Evolutionary conservation across 2,888 invertebrate species (phyloP).

Genomic region (Chorisops tibialis): DNA sequence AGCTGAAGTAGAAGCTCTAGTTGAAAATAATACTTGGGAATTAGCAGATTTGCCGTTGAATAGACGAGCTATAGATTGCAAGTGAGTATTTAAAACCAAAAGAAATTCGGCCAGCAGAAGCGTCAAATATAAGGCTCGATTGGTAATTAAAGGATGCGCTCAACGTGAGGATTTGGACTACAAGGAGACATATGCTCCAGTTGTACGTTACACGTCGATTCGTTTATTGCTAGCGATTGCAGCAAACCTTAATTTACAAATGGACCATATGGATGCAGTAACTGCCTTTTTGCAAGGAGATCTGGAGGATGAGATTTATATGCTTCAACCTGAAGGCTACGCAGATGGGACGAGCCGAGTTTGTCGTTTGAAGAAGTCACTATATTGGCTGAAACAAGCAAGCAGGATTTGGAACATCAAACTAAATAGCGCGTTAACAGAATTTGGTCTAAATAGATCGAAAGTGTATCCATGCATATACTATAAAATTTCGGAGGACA

Average conservation of each 20-base stretch:
- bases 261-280: conserved; percentile 3
- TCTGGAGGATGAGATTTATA: background rate
- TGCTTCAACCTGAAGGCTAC: background rate
- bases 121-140: background rate
- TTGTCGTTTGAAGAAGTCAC: background rate
- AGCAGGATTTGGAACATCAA: background rate
- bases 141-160: background rate
- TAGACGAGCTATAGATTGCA: background rate
- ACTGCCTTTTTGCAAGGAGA: background rate
- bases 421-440: background rate
- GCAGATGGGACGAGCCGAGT: background rate
- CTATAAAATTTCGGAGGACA: background rate
- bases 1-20: conserved; percentile 34
- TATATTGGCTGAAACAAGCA: background rate
- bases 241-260: background rate
- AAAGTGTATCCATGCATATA: background rate
- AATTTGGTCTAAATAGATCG: background rate
- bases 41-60: background rate
- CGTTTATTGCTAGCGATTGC: background rate
- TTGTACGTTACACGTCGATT: background rate
- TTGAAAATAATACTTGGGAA: conserved; percentile 29
- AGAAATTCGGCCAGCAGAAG: background rate
- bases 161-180: background rate
- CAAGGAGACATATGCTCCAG: background rate
- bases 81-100: conserved; percentile 1